Base-by-base conservation (phyloP, 1,140 invertebrate genomes). In the Drosophila punjabiensis region DNA sequence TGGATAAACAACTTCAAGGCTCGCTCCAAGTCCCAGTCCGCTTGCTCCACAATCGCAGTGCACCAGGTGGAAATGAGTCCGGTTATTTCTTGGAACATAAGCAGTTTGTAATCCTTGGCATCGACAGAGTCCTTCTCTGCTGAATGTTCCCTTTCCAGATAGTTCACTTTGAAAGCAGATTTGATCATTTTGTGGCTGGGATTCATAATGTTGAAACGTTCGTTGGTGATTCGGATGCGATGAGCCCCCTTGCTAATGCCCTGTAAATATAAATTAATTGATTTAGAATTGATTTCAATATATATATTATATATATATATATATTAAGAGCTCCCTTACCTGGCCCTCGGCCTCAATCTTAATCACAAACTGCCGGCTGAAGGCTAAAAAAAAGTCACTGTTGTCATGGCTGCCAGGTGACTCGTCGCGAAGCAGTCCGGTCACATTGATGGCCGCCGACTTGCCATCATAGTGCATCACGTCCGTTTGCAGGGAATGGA, bases 1-100 rank as follows among this genome's bases (percentile, higher is more conserved):
- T 53, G 14, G 4, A 90, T 7, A 30, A 90, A 92, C 43, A 79
- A 18, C 4, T 82, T 28, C 0, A 91, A 13, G 0, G 91, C 80
- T 1, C 37, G 13, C 24, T 83, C 67, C 9, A 91, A 74, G 20
- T 87, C 52, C 91, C 91, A 92, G n/a, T 81, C 60, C 13, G 84
- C 87, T 18, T 81, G 68, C 24, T 91, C 84, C 14, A 88, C 67
- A 35, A 92, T 81, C n/a, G 81, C 63, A 8, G 86, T 92, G 45
- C 86, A 92, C 92, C 92, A 93, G 9, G 81, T 58, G 14, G 76
- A 75, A 43, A 78, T 85, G 6, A 93, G 67, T 0, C 77, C 79
- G 3, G 92, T 91, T 5, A 91, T 20, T 53, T 91, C 86, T 18
- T 88, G 77, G 45, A 93, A 91, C 2, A 93, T 35, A 0, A 81